Evolutionary conservation across 2,888 invertebrate genomes (phyloP).

Genomic region (Meiosimyza decipiens): DNA sequence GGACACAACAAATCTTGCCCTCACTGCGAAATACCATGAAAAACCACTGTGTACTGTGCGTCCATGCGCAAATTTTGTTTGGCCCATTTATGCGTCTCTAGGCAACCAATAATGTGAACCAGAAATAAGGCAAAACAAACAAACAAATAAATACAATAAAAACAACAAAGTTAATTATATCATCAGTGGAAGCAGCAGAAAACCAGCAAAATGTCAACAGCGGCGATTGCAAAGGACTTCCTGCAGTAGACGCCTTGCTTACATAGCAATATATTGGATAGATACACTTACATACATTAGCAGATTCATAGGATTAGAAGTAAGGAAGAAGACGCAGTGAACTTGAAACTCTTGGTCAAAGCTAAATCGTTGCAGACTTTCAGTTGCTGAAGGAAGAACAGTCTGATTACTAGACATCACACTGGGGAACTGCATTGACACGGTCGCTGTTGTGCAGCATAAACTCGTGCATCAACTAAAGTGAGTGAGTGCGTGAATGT

Average conservation of each 20-base stretch:
- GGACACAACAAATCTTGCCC: no score
- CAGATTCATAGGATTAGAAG: no score
- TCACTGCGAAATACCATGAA: no score
- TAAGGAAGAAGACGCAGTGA: no score
- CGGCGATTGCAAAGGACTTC: no score
- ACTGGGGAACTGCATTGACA: slow-evolving; percentile 76
- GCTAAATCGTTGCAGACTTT: not conserved
- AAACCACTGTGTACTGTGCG: no score
- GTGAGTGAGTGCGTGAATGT: slow-evolving; percentile 53
- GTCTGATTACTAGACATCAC: slow-evolving; percentile 56
- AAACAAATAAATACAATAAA: not conserved
- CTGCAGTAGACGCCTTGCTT: no score
- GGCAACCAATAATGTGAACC: not conserved
- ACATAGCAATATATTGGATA: no score
- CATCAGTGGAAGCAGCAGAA: not conserved
- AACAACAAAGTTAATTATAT: slow-evolving; percentile 15
- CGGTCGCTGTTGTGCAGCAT: slow-evolving; percentile 69
- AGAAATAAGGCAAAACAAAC: not conserved
- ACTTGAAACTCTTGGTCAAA: no score
- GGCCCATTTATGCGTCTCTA: not conserved
- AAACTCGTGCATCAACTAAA: slow-evolving; percentile 64
- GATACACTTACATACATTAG: no score
- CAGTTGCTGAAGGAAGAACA: slow-evolving; percentile 26
- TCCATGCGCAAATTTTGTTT: no score
- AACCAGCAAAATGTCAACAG: no score